Base-by-base conservation (phyloP, 2,113 vertebrate species). In the Misgurnus anguillicaudatus region DNA sequence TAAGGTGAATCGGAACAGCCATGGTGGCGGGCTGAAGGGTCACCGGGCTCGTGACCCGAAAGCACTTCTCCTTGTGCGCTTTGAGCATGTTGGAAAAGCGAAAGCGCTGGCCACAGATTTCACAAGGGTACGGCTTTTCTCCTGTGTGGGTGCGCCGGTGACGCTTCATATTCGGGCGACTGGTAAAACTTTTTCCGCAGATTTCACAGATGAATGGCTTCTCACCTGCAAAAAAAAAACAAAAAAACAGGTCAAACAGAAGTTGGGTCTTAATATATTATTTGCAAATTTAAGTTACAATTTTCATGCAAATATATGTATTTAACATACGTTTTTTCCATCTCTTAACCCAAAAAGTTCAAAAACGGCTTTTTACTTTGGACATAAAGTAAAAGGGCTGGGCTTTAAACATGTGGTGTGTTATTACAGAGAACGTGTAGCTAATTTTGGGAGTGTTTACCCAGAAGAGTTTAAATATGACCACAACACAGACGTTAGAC, bases 71-170 rank as follows among this genome's bases (percentile, higher is more conserved):
- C 84, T 96, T 95, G 93, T 98, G 97, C 0, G 97, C 97, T 90
- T 99, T 99, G 9, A 99, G 95, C 97, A 99, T 99, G 93, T 99
- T 99, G 92, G 97, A 99, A 92, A 99, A 99, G 85, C 97, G 96
- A 85, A 99, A 99, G 39, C 97, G 95, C 91, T 97, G 96, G 82
- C 97, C 96, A 4, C 97, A 99, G 80, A 98, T 96, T 3, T 99
- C 97, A 4, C 97, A 99, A 0, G 97, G 96, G 62, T 98, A 99
- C 47, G 97, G 97, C 92, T 99, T 99, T 92, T 99, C 97, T 45
- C 97, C 97, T 0, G 97, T 98, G 93, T 99, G 97, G 3, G 97
- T 99, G 80, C 97, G 90, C 10, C 97, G 95, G 82, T 99, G 97
- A 9, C 97, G 93, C 90, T 99, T 99, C 97, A 99, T 98, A 91